A percentile compares a stretch with the other conserved stretches of the same genome.
Evolutionary conservation across 2,888 invertebrate species (phyloP).

Genomic region (Cephalotes varians): DNA sequence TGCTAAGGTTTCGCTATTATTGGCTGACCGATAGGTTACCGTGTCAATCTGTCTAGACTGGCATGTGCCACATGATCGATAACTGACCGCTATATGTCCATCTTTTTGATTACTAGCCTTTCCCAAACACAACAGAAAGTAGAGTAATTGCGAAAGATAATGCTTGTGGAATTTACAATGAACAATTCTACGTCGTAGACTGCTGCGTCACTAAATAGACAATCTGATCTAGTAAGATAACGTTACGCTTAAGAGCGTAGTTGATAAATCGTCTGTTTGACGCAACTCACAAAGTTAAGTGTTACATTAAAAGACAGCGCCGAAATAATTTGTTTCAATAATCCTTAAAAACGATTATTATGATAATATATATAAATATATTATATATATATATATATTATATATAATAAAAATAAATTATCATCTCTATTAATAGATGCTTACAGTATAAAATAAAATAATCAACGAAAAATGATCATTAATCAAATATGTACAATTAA

Average conservation of each 20-base stretch:
- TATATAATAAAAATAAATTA: too few relatives aligned
- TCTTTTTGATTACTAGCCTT: slow-evolving; percentile 57
- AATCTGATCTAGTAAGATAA: slow-evolving; percentile 34
- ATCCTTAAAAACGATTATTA: background rate
- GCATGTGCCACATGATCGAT: slow-evolving; percentile 72
- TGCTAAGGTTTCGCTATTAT: slow-evolving; percentile 82
- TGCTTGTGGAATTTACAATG: slow-evolving; percentile 5
- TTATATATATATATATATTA: too few relatives aligned
- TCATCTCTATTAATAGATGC: too few relatives aligned
- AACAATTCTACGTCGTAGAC: background rate
- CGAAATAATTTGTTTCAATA: background rate
- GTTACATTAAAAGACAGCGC: background rate
- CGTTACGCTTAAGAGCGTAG: background rate
- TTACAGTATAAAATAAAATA: background rate
- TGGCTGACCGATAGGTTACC: slow-evolving; percentile 82
- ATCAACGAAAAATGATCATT: too few relatives aligned
- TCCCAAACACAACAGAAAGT: slow-evolving; percentile 1
- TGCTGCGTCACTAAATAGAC: background rate
- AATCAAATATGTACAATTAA: background rate
- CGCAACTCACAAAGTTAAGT: background rate
- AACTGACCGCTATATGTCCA: slow-evolving; percentile 44
- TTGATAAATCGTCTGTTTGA: slow-evolving; percentile 10
- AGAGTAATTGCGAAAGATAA: slow-evolving; percentile 10
- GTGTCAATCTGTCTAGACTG: slow-evolving; percentile 81
- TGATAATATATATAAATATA: too few relatives aligned